Percentiles rank a stretch among this genome's conserved stretches.
Conservation (phyloP, 2,113 vertebrate species). For the Ammospiza nelsoni region DNA sequence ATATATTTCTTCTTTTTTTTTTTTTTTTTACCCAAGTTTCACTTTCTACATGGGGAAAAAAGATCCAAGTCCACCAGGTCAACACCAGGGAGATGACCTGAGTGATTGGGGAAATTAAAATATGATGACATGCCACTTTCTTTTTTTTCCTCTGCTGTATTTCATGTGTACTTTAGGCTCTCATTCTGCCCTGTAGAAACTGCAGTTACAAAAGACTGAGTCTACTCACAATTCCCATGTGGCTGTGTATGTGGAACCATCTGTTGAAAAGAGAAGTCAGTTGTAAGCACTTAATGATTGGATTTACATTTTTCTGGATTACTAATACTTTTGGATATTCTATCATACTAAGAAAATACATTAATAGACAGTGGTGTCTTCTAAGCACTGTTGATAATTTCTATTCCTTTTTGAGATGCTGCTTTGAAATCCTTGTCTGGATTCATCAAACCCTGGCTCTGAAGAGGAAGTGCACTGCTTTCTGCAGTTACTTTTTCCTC, state of each 20-base stretch:
- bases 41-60: background rate
- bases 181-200: background rate
- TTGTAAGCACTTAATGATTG: background rate
- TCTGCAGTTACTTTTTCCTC: background rate
- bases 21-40: background rate
- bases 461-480: background rate
- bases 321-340: background rate
- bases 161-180: background rate
- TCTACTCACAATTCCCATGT: background rate
- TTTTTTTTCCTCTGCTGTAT: background rate
- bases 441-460: background rate
- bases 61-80: background rate
- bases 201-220: background rate
- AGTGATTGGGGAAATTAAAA: background rate
- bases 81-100: background rate
- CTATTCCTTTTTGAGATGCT: background rate
- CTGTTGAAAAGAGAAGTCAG: background rate
- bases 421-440: background rate
- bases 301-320: background rate
- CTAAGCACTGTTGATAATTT: background rate
- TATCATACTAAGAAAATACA: background rate
- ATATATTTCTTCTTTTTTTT: background rate
- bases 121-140: background rate
- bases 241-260: background rate
- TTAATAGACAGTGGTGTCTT: background rate